Evolutionary conservation across 2,888 invertebrate genomes (phyloP), one percentile per base, ranked within the genome.

Genomic region (Synergus umbraculus): DNA sequence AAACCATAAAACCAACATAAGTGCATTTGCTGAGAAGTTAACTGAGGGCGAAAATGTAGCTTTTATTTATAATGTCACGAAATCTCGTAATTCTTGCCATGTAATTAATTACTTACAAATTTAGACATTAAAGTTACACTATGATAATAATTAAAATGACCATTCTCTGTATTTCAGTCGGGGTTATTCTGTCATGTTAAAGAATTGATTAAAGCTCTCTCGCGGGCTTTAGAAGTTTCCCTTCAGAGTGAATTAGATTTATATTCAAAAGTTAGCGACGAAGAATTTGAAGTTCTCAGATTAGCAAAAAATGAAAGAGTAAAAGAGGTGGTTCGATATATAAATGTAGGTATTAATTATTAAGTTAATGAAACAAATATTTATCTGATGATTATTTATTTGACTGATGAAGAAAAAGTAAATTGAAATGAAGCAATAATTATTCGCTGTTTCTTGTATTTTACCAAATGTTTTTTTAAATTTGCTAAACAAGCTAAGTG

Each of bases 261-360:
- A 60, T 95, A 96, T 7, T 94, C 95, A 1, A 95, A 95, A 90
- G 95, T 97, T 4, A 97, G 96, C 0, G 96, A 96, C 85, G 97
- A 97, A 90, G 97, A 97, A 92, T 97, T 97, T 96, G 96, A 97
- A 87, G 95, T 96, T 0, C 95, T 97, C 83, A 94, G 96, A 85
- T 95, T 96, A 0, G 94, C 94, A 1, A 96, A 96, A 90, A 86
- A 92, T 9, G 96, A 96, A 85, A 93, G 96, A 84, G 93, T 95
- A 81, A 92, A 93, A 49, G 94, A 94, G 83, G 93, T 97, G 54
- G 90, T 97, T 1, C 93, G 93, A 29, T 94, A 94, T 86, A 94
- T 97, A 90, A 95, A 95, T 93, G 97, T 96, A 86, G 85, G 86
- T 84, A 41, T 46, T 41, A 73, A 15, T 29, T n/a, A 8, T 29